phyloP scores from a whole-genome alignment of 1,140 invertebrate species.

The Euura saliciscinereae region DNA sequence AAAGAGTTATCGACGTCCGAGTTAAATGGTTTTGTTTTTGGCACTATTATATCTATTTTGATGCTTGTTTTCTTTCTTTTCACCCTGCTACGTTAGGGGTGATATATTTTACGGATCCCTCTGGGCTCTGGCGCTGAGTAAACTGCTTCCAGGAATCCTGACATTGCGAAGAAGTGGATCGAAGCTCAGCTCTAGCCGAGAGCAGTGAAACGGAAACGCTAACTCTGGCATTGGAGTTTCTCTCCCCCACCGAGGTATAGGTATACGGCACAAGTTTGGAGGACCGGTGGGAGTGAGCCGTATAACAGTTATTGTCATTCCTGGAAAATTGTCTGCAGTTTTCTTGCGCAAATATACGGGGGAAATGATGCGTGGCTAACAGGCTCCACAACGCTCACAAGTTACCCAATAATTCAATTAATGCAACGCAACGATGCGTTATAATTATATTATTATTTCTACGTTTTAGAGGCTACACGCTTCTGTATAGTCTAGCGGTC shows the following conservation, averaged over 20 bases:
- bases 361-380: not conserved
- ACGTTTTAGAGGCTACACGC: not conserved
- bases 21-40: too few relatives aligned
- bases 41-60: too few relatives aligned
- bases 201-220: not conserved
- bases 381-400: not conserved
- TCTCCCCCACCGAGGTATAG: too few relatives aligned
- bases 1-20: too few relatives aligned
- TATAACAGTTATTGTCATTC: not conserved
- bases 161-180: not conserved
- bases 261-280: not conserved
- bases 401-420: not conserved
- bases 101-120: not conserved
- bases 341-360: not conserved
- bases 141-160: not conserved
- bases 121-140: not conserved
- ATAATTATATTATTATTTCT: not conserved
- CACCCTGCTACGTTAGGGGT: too few relatives aligned
- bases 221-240: not conserved
- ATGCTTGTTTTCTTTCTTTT: too few relatives aligned
- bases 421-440: not conserved
- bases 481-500: too few relatives aligned
- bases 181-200: not conserved
- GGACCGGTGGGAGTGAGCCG: not conserved
- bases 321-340: conserved; percentile 5